A percentile compares a stretch with the other conserved stretches of the same genome.
Evolutionary conservation across 2,113 vertebrate genomes (phyloP).

Genomic region (Xyrauchen texanus): DNA sequence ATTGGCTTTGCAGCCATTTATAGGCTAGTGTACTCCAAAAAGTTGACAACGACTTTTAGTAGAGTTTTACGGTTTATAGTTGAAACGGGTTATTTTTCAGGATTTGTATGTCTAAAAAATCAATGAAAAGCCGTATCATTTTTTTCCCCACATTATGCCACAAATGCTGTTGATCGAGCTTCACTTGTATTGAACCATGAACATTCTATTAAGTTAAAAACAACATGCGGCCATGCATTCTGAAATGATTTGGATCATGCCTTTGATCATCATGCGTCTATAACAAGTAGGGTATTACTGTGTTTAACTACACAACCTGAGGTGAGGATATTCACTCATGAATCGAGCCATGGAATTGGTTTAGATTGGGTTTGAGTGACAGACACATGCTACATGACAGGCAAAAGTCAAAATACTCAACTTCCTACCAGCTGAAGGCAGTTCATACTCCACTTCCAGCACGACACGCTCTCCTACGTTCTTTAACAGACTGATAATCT

Average conservation of each 20-base stretch:
- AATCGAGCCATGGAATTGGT: not conserved
- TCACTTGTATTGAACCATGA: no score
- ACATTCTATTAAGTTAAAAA: no score
- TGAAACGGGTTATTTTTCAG: no score
- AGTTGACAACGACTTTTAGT: no score
- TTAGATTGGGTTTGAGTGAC: not conserved
- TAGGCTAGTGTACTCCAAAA: no score
- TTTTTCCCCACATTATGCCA: no score
- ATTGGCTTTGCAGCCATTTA: no score
- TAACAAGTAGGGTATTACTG: not conserved
- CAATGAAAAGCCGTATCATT: no score
- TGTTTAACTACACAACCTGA: not conserved
- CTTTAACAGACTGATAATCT: slow-evolving; percentile 94
- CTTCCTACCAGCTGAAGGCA: slow-evolving; percentile 85
- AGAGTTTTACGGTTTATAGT: no score
- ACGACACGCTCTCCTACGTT: slow-evolving; percentile 94
- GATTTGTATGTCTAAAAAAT: no score
- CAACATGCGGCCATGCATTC: slow-evolving; percentile 6
- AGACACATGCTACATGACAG: slow-evolving; percentile 22
- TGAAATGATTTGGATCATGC: not conserved
- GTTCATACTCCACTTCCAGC: slow-evolving; percentile 96
- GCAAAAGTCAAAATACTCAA: slow-evolving; percentile 43
- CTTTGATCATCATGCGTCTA: no score
- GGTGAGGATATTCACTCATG: not conserved
- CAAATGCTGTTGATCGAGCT: no score